These are phyloP conservation scores for Styela plicata DNA, from an alignment of 23 tunicate species.

Conservation along the genomic window DNA sequence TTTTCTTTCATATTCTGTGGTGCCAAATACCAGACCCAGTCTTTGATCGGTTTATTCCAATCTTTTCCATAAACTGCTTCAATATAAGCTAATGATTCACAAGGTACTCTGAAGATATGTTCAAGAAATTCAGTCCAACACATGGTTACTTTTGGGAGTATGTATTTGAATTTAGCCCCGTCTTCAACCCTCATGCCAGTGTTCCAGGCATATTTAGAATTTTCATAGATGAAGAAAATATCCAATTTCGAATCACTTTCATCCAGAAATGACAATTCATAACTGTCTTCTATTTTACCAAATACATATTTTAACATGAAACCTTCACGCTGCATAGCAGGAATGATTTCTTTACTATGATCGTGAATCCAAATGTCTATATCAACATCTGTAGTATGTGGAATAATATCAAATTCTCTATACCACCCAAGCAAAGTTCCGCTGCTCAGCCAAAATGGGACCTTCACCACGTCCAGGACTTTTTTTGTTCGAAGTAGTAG, in stretches of 20 bases:
- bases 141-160: conserved; percentile 33
- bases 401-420: conserved; percentile 75
- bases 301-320: conserved; percentile 31
- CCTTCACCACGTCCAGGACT: conserved; percentile 39
- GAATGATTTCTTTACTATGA: conserved; percentile 26
- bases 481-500: conserved; percentile 26
- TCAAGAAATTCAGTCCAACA: conserved; percentile 80
- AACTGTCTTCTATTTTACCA: conserved; percentile 65
- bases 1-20: too few species aligned
- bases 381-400: too few species aligned
- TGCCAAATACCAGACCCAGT: too few species aligned
- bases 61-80: too few species aligned
- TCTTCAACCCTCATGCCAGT: conserved; percentile 58
- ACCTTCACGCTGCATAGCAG: conserved; percentile 30
- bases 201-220: conserved; percentile 40
- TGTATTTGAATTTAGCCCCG: conserved; percentile 62
- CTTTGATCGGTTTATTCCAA: too few species aligned
- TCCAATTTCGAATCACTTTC: conserved; percentile 44
- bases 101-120: conserved; percentile 61
- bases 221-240: conserved; percentile 56
- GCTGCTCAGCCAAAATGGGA: conserved; percentile 68
- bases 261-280: conserved; percentile 37
- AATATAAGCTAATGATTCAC: too few species aligned
- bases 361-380: too few species aligned
- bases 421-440: conserved; percentile 62